A percentile compares a stretch with the other conserved stretches of the same genome.
Evolutionary conservation across 2,113 vertebrate species (phyloP).

Genomic region (Elgaria multicarinata): DNA sequence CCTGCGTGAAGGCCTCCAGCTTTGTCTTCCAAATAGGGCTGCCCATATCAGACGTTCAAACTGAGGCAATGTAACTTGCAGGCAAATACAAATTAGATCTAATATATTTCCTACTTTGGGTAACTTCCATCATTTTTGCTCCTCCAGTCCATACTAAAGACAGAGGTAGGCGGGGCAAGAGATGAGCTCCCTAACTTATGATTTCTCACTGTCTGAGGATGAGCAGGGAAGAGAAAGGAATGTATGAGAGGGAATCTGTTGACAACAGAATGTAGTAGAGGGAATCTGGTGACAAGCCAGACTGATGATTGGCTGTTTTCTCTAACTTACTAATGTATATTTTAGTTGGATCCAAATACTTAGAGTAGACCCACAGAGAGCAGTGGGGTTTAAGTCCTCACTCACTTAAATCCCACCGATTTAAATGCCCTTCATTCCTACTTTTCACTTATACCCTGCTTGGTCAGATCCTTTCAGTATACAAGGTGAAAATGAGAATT

Average conservation of each 20-base stretch:
- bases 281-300: background rate
- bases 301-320: background rate
- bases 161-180: background rate
- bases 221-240: background rate
- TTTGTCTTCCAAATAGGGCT: background rate
- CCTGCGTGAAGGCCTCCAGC: background rate
- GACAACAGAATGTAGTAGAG: no score
- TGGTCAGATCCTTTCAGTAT: no score
- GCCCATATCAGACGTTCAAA: background rate
- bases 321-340: background rate
- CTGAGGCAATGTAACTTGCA: background rate
- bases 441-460: no score
- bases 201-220: no score
- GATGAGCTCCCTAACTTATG: background rate
- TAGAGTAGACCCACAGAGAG: no score
- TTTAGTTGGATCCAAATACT: background rate
- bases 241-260: background rate
- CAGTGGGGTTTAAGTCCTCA: no score
- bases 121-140: background rate
- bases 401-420: no score
- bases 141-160: background rate
- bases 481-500: no score
- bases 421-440: no score
- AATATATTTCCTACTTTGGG: background rate
- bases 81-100: background rate